Conservation (phyloP, 2,797 vertebrate genomes). For the Halcyon badia region DNA sequence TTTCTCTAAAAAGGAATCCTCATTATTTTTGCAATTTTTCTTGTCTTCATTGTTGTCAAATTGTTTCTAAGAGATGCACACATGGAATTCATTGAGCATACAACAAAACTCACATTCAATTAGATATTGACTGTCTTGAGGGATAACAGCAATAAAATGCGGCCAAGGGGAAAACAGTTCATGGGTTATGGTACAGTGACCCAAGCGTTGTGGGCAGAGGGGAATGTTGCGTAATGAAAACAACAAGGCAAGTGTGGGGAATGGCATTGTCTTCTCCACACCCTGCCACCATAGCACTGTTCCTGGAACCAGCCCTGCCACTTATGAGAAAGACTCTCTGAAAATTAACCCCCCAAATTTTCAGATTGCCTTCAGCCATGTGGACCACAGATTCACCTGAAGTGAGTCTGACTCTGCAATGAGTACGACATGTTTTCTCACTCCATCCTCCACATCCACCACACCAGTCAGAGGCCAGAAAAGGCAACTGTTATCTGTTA, state of each 20-base stretch:
- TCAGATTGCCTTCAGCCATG: background rate
- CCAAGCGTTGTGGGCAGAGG: background rate
- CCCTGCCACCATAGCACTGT: background rate
- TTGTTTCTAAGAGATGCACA: slow-evolving; percentile 39
- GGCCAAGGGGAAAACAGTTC: slow-evolving; percentile 24
- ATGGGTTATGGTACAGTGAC: background rate
- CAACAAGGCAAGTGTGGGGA: background rate
- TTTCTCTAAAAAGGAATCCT: slow-evolving; percentile 9
- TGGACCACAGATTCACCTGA: background rate
- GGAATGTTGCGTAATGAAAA: slow-evolving; percentile 57
- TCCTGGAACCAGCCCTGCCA: background rate
- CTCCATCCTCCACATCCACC: background rate
- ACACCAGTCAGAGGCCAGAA: background rate
- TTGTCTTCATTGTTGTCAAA: slow-evolving; percentile 25
- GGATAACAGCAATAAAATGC: slow-evolving; percentile 35
- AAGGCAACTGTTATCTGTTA: background rate
- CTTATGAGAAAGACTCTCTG: background rate
- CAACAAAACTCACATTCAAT: slow-evolving; percentile 52
- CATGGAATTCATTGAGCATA: slow-evolving; percentile 45
- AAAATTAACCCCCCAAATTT: background rate
- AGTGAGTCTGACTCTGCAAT: background rate
- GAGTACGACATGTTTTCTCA: fast-evolving
- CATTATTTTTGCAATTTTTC: slow-evolving; percentile 4
- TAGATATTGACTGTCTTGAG: slow-evolving; percentile 43
- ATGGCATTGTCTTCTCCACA: slow-evolving; percentile 17